Evolutionary conservation across 2,888 invertebrate species (phyloP).

Genomic region (Cantharis rufa): DNA sequence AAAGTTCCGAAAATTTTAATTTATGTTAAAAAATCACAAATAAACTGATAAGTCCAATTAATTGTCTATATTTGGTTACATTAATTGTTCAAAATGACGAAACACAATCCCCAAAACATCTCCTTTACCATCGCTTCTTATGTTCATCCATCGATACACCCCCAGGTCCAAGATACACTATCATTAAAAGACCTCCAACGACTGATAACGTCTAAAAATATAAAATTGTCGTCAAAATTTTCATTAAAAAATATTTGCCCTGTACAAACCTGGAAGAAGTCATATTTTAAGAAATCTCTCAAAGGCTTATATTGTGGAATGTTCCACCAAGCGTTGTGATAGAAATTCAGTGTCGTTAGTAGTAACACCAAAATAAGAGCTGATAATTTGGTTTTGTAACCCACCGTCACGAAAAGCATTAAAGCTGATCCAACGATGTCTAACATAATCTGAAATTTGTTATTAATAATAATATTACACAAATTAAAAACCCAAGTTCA

Average conservation of each 20-base stretch:
- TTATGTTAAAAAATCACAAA: slow-evolving; percentile 10
- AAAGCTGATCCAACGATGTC: slow-evolving; percentile 91
- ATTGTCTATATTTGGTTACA: slow-evolving; percentile 36
- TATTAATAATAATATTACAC: neutral
- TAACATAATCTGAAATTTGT: slow-evolving; percentile 74
- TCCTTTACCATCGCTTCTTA: slow-evolving; percentile 95
- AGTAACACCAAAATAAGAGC: slow-evolving; percentile 91
- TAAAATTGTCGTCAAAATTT: neutral
- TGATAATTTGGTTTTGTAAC: slow-evolving; percentile 98
- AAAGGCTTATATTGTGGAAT: slow-evolving; percentile 94
- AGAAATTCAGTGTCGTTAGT: slow-evolving; percentile 88
- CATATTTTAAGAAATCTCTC: slow-evolving; percentile 99
- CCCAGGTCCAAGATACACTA: slow-evolving; percentile 97
- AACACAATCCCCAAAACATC: slow-evolving; percentile 2
- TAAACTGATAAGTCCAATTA: slow-evolving; percentile 15
- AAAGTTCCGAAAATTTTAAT: slow-evolving; percentile 7
- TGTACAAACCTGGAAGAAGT: slow-evolving; percentile 94
- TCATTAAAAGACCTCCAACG: slow-evolving; percentile 96
- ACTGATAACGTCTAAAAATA: slow-evolving; percentile 93
- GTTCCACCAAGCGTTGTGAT: slow-evolving; percentile 98
- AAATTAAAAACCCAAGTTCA: neutral
- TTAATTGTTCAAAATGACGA: slow-evolving; percentile 35
- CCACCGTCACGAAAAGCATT: slow-evolving; percentile 95
- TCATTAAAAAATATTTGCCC: neutral
- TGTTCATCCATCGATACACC: slow-evolving; percentile 99